Base-by-base conservation (phyloP, 2,113 vertebrate species). In the Lycaon pictus region DNA sequence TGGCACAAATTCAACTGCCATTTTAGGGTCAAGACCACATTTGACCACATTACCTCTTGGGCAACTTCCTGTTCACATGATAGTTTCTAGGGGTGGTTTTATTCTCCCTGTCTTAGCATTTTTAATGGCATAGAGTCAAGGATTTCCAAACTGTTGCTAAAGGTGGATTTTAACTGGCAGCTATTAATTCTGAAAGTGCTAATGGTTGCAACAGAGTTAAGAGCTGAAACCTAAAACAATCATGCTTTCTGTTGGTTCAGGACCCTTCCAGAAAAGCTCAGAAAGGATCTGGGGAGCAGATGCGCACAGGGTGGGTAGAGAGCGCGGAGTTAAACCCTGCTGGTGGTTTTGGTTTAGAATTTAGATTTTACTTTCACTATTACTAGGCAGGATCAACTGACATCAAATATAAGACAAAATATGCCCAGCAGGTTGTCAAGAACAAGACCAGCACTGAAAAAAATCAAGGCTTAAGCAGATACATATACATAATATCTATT, bases 321-420 rank as follows among this genome's bases (percentile, higher is more conserved):
- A 88, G 96, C n/a, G 67, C 48, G 51, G 62, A 23, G 80, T 63
- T 89, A 92, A 80, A 60, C 48, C 25, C 55, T 83, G 55, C 69
- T 55, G 62, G 79, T 96, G 62, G 92, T 90, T 97, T 89, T 53
- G 56, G 77, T 80, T 92, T 83, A 93, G 83, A 97, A 92, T 77
- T 96, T 85, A 87, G 63, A 93, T 82, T 92, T 97, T 71, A 94
- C 69, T 97, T 97, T 97, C 94, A 56, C 23, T 93, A 93, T 97
- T 96, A 97, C 80, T 60, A 53, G 79, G 37, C 83, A 81, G 11
- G 11, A 90, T 81, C 93, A 96, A 97, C 72, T 62, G 43, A 72
- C 55, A 74, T 88, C 37, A 63, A 93, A 81, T 65, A 12, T 11
- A 83, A 74, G 55, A 94, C 71, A 71, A 95, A 96, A 93, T 32